A percentile compares a stretch with the other conserved stretches of the same genome.
Conservation (phyloP, 2,113 vertebrate species). For the Junco hyemalis region DNA sequence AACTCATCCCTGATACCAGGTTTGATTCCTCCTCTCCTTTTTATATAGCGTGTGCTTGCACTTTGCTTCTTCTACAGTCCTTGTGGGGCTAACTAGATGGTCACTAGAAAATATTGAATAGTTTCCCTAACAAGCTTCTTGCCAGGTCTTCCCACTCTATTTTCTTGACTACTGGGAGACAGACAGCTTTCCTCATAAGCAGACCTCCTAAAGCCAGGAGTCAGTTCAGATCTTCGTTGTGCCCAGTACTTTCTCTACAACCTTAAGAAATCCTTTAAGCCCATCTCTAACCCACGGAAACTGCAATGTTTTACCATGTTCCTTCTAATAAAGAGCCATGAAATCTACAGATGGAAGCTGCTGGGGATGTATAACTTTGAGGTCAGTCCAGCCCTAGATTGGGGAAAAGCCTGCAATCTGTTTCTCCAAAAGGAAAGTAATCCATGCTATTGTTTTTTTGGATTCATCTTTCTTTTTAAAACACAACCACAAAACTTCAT, state of each 20-base stretch:
- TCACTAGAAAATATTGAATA: not conserved
- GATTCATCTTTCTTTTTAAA: constrained; percentile 40
- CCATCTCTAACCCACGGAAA: not conserved
- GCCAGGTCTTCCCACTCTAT: not conserved
- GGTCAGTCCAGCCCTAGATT: not conserved
- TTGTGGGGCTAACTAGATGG: not conserved
- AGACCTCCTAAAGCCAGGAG: not conserved
- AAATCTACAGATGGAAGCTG: not conserved
- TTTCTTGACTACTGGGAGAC: not conserved
- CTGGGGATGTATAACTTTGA: not conserved
- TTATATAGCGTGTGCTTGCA: not conserved
- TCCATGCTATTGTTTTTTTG: not conserved
- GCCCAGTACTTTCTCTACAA: not conserved
- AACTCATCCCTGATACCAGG: not conserved
- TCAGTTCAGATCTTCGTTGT: not conserved
- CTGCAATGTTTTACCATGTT: not conserved
- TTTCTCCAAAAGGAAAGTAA: constrained; percentile 14
- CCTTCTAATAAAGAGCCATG: not conserved
- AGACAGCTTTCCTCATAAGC: not conserved
- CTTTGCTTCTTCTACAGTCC: not conserved
- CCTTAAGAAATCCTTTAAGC: not conserved
- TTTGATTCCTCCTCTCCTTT: not conserved
- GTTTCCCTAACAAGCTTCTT: not conserved
- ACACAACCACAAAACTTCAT: not conserved
- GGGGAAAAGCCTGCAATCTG: not conserved